These are phyloP conservation scores for Sinhomidia bicolor DNA, from an alignment of 2,888 invertebrate genomes.

Conservation along the genomic window DNA sequence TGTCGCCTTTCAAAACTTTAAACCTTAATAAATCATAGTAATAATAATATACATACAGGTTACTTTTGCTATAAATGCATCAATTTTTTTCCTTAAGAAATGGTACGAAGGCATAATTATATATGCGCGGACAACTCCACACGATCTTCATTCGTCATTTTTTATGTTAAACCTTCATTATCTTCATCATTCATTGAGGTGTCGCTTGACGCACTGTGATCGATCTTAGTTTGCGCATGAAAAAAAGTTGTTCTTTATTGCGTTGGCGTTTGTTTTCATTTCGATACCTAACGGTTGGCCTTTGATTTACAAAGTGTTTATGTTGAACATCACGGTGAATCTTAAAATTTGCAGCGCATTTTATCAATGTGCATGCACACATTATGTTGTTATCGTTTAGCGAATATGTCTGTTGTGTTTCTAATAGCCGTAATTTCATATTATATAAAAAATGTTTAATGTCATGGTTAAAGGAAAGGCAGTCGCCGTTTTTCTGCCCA, in stretches of 20 bases:
- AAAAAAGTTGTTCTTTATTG: neutral
- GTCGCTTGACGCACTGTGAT: neutral
- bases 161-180: neutral
- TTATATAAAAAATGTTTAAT: neutral
- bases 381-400: neutral
- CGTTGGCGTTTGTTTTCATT: conserved; percentile 5
- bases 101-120: conserved; percentile 1
- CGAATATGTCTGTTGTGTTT: neutral
- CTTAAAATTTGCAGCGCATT: neutral
- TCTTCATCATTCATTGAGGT: neutral
- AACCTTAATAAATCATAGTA: no score
- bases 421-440: neutral
- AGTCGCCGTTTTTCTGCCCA: neutral
- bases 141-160: neutral
- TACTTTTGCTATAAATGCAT: no score
- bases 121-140: neutral
- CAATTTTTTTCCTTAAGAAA: neutral
- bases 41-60: no score
- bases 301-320: neutral
- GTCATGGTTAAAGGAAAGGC: neutral
- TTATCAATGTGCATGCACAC: neutral
- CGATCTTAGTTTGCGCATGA: neutral
- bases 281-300: neutral
- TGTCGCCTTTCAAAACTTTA: no score
- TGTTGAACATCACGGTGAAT: neutral